Evolutionary conservation across 2,113 vertebrate genomes (phyloP).

Genomic region (Deroptyus accipitrinus): DNA sequence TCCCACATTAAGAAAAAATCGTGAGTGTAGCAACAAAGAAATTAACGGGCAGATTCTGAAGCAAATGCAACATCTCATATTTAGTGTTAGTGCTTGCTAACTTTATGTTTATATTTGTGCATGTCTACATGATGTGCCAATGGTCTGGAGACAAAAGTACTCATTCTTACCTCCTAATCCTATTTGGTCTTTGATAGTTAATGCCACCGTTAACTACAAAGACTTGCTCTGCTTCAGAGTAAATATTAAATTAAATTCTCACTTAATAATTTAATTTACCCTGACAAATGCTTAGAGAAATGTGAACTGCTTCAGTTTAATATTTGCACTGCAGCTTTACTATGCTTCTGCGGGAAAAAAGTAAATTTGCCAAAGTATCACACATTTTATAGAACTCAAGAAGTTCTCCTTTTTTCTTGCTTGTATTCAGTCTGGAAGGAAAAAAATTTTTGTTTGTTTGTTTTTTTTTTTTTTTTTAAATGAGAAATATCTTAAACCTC

Average conservation of each 20-base stretch:
- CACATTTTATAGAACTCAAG: background rate
- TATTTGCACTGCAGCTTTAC: background rate
- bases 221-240: background rate
- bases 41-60: background rate
- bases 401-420: background rate
- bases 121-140: background rate
- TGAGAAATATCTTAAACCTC: background rate
- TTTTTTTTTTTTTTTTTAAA: background rate
- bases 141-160: background rate
- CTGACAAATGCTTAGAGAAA: background rate
- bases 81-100: background rate
- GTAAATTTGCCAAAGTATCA: background rate
- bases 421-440: background rate
- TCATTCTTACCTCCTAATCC: background rate
- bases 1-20: background rate
- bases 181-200: background rate
- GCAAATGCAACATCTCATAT: background rate
- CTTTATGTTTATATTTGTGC: background rate
- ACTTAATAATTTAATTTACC: conserved; percentile 35
- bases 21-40: background rate
- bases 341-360: background rate
- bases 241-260: conserved; percentile 13
- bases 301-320: background rate
- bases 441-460: background rate
- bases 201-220: background rate